Evolutionary conservation across 1,140 invertebrate genomes (phyloP).

Genomic region (Drosophila auraria): DNA sequence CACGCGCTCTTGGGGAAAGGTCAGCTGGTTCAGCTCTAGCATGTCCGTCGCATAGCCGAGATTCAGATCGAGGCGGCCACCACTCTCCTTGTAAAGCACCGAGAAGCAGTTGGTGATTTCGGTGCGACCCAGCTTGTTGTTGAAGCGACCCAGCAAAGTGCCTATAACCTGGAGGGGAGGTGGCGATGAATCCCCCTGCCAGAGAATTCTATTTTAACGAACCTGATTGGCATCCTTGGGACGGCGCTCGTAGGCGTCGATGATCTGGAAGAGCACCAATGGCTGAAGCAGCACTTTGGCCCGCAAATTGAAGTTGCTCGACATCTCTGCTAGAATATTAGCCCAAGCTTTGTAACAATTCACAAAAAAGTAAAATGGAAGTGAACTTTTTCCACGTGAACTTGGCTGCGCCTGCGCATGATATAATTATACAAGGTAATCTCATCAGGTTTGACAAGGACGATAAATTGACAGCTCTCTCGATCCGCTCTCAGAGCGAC

Average conservation of each 20-base stretch:
- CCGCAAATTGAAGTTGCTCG: slow-evolving; percentile 36
- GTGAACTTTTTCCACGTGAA: slow-evolving; percentile 10
- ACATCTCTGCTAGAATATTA: background rate
- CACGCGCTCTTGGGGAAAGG: slow-evolving; percentile 63
- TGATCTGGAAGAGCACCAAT: slow-evolving; percentile 68
- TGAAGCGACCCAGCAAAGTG: slow-evolving; percentile 53
- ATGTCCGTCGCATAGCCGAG: slow-evolving; percentile 55
- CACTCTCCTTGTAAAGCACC: slow-evolving; percentile 55
- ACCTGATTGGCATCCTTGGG: slow-evolving; percentile 42
- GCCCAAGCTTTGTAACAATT: background rate
- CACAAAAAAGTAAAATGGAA: background rate
- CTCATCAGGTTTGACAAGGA: too few species aligned
- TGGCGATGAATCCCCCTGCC: background rate
- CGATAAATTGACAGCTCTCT: too few species aligned
- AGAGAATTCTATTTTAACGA: background rate
- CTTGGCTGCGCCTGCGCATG: too few species aligned
- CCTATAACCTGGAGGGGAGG: slow-evolving; percentile 41
- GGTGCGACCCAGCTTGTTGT: slow-evolving; percentile 36
- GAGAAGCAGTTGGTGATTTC: slow-evolving; percentile 65
- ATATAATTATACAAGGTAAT: too few species aligned
- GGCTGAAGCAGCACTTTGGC: slow-evolving; percentile 60
- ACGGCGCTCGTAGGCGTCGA: slow-evolving; percentile 66
- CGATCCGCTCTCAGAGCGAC: too few species aligned
- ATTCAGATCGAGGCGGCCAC: slow-evolving; percentile 53
- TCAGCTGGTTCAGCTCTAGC: slow-evolving; percentile 54